Conservation (phyloP, 2,888 invertebrate species). For the Plagodis dolabraria region DNA sequence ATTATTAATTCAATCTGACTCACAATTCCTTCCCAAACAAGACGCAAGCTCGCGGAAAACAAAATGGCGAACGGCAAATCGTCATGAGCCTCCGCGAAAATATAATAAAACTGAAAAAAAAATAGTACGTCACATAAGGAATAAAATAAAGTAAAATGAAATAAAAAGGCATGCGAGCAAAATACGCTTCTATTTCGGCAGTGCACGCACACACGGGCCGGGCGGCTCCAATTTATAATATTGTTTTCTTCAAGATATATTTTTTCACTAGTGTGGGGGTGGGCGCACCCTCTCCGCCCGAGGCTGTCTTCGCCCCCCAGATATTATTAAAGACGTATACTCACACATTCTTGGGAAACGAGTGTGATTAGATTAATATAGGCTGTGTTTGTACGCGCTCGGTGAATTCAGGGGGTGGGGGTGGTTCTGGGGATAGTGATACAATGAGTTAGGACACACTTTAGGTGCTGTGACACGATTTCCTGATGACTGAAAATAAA, state of each 20-base stretch:
- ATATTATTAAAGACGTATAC: constrained; percentile 85
- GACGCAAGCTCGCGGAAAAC: constrained; percentile 21
- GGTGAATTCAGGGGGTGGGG: constrained; percentile 24
- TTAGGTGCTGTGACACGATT: constrained; percentile 6
- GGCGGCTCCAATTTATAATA: constrained; percentile 81
- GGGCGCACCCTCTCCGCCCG: constrained; percentile 43
- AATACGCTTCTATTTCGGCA: constrained; percentile 62
- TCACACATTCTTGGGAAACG: constrained; percentile 80
- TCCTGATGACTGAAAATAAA: background rate
- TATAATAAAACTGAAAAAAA: constrained; percentile 71
- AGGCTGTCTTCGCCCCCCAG: constrained; percentile 53
- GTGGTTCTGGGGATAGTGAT: constrained; percentile 48
- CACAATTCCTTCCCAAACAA: constrained; percentile 21
- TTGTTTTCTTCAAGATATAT: constrained; percentile 84
- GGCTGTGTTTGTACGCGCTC: constrained; percentile 47
- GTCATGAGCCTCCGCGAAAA: constrained; percentile 42
- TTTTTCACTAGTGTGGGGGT: constrained; percentile 81
- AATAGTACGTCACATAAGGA: constrained; percentile 71
- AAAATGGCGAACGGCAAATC: constrained; percentile 26
- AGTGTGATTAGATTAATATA: constrained; percentile 84
- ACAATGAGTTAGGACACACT: constrained; percentile 48
- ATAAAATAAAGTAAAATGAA: constrained; percentile 80
- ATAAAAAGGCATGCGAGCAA: constrained; percentile 70
- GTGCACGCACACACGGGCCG: constrained; percentile 58
- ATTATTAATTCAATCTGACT: constrained; percentile 9